phyloP scores from a whole-genome alignment of 2,888 invertebrate genomes.

The Nemoura dubitans region DNA sequence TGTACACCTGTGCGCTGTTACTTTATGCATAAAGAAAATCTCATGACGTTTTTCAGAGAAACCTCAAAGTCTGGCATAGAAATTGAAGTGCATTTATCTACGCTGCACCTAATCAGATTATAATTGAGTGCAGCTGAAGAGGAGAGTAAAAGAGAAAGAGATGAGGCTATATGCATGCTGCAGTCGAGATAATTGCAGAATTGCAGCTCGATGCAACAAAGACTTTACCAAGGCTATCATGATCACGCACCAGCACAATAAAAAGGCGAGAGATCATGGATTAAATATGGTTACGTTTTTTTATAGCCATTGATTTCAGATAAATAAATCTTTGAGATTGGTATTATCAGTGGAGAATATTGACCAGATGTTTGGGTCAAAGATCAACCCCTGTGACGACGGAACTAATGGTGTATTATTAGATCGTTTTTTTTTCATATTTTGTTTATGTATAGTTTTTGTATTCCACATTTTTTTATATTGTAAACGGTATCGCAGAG shows the following conservation, averaged over 20 bases:
- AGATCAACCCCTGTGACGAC: constrained; percentile 25
- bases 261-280: constrained; percentile 27
- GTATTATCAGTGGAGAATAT: not conserved
- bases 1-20: not conserved
- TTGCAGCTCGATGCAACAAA: constrained; percentile 40
- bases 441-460: constrained; percentile 21
- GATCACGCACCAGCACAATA: constrained; percentile 33
- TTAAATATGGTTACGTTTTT: not conserved
- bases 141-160: not conserved
- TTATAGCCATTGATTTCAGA: not conserved
- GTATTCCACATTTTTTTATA: not conserved
- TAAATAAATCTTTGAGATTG: constrained; percentile 18
- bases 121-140: constrained; percentile 36
- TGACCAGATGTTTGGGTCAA: constrained; percentile 30
- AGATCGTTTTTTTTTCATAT: not conserved
- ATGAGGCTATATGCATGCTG: constrained; percentile 17
- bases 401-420: constrained; percentile 23
- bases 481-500: not conserved
- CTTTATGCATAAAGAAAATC: not conserved
- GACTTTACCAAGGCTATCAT: constrained; percentile 33
- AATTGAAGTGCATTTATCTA: not conserved
- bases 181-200: constrained; percentile 38
- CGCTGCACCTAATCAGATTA: constrained; percentile 20
- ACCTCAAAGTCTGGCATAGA: not conserved
- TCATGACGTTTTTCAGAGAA: not conserved